A percentile compares a stretch with the other conserved stretches of the same genome.
Evolutionary conservation across 2,888 invertebrate species (phyloP).

Genomic region (Hydropsyche betteni): DNA sequence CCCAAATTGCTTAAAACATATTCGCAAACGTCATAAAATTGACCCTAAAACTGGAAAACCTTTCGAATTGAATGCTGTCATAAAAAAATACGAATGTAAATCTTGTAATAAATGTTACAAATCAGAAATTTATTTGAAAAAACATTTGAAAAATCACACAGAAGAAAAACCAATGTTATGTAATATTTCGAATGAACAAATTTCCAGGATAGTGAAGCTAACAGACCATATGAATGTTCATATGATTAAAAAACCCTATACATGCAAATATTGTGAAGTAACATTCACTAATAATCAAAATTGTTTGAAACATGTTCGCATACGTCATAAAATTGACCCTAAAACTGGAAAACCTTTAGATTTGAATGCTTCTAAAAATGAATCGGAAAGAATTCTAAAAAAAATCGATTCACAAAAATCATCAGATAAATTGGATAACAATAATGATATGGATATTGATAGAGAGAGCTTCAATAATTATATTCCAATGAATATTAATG

Average conservation of each 20-base stretch:
- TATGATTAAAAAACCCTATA: slow-evolving; percentile 66
- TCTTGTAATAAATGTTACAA: slow-evolving; percentile 61
- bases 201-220: slow-evolving; percentile 55
- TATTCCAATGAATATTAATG: too few species aligned
- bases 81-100: slow-evolving; percentile 62
- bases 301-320: slow-evolving; percentile 48
- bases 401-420: too few species aligned
- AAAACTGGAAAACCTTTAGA: not conserved
- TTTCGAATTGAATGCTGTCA: not conserved
- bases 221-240: slow-evolving; percentile 69
- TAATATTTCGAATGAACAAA: slow-evolving; percentile 64
- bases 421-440: too few species aligned
- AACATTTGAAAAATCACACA: slow-evolving; percentile 60
- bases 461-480: too few species aligned
- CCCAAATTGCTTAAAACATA: slow-evolving; percentile 69
- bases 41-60: not conserved
- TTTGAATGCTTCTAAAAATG: too few species aligned
- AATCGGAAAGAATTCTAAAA: too few species aligned
- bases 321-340: slow-evolving; percentile 53
- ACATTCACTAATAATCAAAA: slow-evolving; percentile 51
- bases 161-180: slow-evolving; percentile 60
- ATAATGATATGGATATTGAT: too few species aligned
- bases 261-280: slow-evolving; percentile 66
- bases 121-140: slow-evolving; percentile 57
- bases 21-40: slow-evolving; percentile 58